phyloP scores from a whole-genome alignment of 2,113 vertebrate species.

The Pteruthius melanotis region DNA sequence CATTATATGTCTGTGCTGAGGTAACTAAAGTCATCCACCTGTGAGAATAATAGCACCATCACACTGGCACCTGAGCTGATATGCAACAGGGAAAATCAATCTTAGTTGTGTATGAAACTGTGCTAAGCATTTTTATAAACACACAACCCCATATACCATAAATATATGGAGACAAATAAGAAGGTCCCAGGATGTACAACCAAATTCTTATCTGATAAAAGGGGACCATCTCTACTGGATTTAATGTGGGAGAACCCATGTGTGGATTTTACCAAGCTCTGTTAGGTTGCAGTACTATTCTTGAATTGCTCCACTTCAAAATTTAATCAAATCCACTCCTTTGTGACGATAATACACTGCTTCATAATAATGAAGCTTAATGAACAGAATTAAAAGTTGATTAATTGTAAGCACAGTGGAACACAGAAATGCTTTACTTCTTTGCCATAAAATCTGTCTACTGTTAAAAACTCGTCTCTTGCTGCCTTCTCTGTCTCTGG shows the following conservation, averaged over 20 bases:
- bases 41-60: neutral
- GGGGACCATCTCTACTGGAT: neutral
- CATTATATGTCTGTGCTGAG: neutral
- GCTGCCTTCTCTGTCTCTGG: conserved; percentile 19
- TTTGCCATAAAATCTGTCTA: conserved; percentile 28
- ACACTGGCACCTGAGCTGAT: neutral
- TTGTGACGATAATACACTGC: neutral
- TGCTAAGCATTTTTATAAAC: neutral
- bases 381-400: conserved; percentile 55
- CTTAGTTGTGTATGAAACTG: neutral
- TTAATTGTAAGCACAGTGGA: conserved; percentile 56
- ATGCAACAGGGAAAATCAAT: neutral
- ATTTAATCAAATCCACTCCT: neutral
- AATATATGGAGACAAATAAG: neutral
- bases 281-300: neutral
- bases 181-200: neutral
- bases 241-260: neutral
- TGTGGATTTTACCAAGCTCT: neutral
- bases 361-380: conserved; percentile 57
- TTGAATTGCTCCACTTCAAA: neutral
- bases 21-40: neutral
- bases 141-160: neutral
- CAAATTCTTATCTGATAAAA: neutral
- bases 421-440: conserved; percentile 8
- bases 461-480: conserved; percentile 14